Evolutionary conservation across 1,140 invertebrate genomes (phyloP).

Genomic region (Bombus waltoni): DNA sequence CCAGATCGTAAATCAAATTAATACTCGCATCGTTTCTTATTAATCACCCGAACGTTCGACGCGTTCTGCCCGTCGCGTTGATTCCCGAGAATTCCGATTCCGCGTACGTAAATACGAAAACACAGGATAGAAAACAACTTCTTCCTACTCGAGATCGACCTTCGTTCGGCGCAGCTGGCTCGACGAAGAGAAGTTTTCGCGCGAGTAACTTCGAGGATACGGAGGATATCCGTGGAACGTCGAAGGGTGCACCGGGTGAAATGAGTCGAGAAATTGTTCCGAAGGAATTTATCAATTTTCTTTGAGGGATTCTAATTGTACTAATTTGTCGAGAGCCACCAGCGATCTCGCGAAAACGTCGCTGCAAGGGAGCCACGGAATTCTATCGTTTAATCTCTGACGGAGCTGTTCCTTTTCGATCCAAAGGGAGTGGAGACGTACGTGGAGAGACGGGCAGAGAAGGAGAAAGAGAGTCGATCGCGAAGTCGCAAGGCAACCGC

Average conservation of each 20-base stretch:
- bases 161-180: neutral
- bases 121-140: neutral
- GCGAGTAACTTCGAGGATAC: slow-evolving; percentile 22
- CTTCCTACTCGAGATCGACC: neutral
- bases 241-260: slow-evolving; percentile 71
- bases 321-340: slow-evolving; percentile 81
- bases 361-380: slow-evolving; percentile 67
- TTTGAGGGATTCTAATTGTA: slow-evolving; percentile 83
- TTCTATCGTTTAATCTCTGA: slow-evolving; percentile 82
- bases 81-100: too few species aligned
- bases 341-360: slow-evolving; percentile 59
- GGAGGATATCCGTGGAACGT: slow-evolving; percentile 49
- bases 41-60: too few species aligned
- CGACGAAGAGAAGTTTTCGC: slow-evolving; percentile 50
- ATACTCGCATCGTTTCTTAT: neutral
- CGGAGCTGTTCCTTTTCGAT: slow-evolving; percentile 51
- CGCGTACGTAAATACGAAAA: neutral
- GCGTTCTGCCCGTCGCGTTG: too few species aligned
- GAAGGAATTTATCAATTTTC: slow-evolving; percentile 83
- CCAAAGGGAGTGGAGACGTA: neutral
- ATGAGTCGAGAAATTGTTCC: slow-evolving; percentile 83
- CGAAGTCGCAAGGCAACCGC: slow-evolving; percentile 23
- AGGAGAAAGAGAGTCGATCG: slow-evolving; percentile 15
- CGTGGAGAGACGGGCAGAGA: neutral
- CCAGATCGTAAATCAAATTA: neutral